phyloP scores from a whole-genome alignment of 2,888 invertebrate species.

The Acanthosepion lycidas region DNA sequence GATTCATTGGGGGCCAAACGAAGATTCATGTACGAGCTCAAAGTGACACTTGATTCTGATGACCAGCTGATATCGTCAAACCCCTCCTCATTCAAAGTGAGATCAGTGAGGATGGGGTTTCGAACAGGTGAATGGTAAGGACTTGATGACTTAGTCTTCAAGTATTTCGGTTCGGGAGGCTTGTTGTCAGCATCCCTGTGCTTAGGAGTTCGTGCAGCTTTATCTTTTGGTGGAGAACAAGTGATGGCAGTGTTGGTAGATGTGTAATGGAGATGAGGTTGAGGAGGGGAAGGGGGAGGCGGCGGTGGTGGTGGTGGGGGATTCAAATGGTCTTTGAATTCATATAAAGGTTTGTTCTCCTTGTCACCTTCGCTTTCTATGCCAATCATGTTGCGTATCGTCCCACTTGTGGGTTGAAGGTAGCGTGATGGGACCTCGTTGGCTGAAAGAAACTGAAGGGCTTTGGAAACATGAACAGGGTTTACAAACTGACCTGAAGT shows the following conservation, averaged over 20 bases:
- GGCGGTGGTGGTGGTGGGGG: background rate
- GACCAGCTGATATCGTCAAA: conserved; percentile 45
- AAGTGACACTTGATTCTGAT: conserved; percentile 41
- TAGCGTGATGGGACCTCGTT: conserved; percentile 41
- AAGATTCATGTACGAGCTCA: conserved; percentile 39
- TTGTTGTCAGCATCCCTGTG: background rate
- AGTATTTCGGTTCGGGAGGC: background rate
- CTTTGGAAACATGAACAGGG: conserved; percentile 38
- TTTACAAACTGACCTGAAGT: conserved; percentile 48
- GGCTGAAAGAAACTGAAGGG: conserved; percentile 42
- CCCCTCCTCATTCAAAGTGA: conserved; percentile 24
- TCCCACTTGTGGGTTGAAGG: background rate
- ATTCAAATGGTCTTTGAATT: background rate
- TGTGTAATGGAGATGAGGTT: background rate
- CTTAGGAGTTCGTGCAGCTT: background rate
- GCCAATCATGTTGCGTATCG: background rate
- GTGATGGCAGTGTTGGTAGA: background rate
- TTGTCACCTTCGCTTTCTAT: background rate
- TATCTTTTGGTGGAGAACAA: background rate
- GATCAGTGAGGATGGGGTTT: conserved; percentile 36
- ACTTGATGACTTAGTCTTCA: background rate
- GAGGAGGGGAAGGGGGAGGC: background rate
- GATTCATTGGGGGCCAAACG: conserved; percentile 45
- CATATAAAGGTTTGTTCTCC: background rate
- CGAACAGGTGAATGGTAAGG: conserved; percentile 13